Percentiles rank a stretch among this genome's conserved stretches.
phyloP scores from a whole-genome alignment of 2,113 vertebrate species.

The Cyanoramphus novaezelandiae region DNA sequence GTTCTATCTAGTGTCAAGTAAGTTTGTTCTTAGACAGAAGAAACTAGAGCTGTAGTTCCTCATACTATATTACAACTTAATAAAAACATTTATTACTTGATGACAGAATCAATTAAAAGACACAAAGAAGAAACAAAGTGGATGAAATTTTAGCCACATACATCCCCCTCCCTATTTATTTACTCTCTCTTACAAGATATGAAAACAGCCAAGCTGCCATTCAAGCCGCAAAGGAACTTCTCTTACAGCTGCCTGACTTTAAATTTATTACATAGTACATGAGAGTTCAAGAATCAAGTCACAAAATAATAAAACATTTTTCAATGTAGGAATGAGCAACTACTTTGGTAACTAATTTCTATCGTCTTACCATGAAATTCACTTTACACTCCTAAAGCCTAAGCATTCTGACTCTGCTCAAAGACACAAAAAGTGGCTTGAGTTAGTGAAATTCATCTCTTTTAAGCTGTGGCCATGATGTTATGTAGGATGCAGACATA shows the following conservation, averaged over 20 bases:
- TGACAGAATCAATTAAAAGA: background rate
- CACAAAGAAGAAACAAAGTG: background rate
- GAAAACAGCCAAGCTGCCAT: background rate
- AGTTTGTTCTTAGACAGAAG: background rate
- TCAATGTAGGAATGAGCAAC: background rate
- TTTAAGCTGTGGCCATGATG: background rate
- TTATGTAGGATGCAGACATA: fast-evolving
- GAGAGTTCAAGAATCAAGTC: background rate
- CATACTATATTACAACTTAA: background rate
- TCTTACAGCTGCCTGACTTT: background rate
- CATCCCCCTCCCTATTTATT: background rate
- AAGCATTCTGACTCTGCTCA: background rate
- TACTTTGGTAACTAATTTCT: background rate
- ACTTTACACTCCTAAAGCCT: background rate
- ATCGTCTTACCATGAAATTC: background rate
- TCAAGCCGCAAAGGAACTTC: background rate
- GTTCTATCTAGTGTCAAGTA: background rate
- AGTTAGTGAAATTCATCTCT: background rate
- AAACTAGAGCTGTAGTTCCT: background rate
- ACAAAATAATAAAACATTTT: background rate
- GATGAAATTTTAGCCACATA: background rate
- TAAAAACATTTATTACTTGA: background rate
- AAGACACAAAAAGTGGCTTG: background rate
- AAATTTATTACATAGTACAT: background rate
- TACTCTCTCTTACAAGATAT: background rate